Conservation (phyloP, 2,113 vertebrate genomes). For the Synchiropus splendidus region DNA sequence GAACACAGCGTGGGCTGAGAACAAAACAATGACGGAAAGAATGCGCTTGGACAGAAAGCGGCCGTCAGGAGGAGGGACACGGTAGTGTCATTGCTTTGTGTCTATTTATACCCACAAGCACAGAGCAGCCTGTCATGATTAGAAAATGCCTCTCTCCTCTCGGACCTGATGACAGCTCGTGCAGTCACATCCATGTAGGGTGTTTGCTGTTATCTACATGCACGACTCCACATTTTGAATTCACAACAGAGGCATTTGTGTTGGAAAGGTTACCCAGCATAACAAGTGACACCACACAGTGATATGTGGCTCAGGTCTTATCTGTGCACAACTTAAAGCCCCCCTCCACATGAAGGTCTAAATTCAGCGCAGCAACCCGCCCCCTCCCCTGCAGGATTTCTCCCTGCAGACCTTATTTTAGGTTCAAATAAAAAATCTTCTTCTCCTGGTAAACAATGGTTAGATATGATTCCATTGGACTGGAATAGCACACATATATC, state of each 20-base stretch:
- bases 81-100: conserved; percentile 49
- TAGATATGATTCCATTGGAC: no score
- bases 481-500: no score
- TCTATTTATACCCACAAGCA: conserved; percentile 49
- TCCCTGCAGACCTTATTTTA: neutral
- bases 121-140: conserved; percentile 15
- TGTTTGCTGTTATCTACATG: neutral
- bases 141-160: conserved; percentile 18
- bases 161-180: conserved; percentile 15
- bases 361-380: conserved; percentile 59
- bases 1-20: conserved; percentile 1
- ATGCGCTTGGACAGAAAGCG: conserved; percentile 56
- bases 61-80: conserved; percentile 32
- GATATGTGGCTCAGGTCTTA: conserved; percentile 21
- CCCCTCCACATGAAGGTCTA: conserved; percentile 50
- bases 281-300: conserved; percentile 9
- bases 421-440: no score
- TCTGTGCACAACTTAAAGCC: conserved; percentile 35
- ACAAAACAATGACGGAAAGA: conserved; percentile 63
- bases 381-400: conserved; percentile 21
- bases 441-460: no score
- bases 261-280: conserved; percentile 17
- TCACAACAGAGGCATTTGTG: neutral
- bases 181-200: conserved; percentile 29
- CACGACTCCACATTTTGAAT: conserved; percentile 4